Percentiles rank a stretch among this genome's conserved stretches.
These are phyloP conservation scores for Zosterops japonicus DNA, from an alignment of 2,113 vertebrate species.

Conservation along the genomic window DNA sequence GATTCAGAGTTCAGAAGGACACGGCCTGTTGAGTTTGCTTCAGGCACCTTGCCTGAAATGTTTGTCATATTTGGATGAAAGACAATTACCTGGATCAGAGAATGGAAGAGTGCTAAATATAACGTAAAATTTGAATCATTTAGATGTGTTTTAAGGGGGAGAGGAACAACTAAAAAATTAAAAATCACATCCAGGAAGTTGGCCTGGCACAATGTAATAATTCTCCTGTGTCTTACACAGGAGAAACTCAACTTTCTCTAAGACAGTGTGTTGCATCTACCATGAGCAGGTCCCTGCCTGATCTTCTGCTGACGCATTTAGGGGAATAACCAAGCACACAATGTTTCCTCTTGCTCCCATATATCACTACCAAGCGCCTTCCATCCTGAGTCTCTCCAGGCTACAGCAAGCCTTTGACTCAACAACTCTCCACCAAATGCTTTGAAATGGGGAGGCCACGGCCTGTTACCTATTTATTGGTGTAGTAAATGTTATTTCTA, in stretches of 20 bases:
- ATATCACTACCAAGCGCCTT: rapidly evolving
- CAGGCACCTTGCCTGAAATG: neutral
- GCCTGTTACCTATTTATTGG: rapidly evolving
- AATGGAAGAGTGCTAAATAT: neutral
- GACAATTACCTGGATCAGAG: neutral
- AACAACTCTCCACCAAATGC: neutral
- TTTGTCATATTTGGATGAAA: neutral
- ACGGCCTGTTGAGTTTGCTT: neutral
- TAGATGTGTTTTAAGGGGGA: neutral
- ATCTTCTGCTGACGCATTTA: neutral
- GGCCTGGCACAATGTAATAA: neutral
- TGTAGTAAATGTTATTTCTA: neutral
- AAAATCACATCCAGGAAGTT: neutral
- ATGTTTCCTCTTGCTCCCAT: neutral
- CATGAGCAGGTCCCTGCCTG: neutral
- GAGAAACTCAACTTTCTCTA: neutral
- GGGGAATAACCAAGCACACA: rapidly evolving
- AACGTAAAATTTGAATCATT: neutral
- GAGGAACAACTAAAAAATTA: neutral
- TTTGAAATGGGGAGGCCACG: neutral
- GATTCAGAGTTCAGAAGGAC: neutral
- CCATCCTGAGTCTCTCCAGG: rapidly evolving
- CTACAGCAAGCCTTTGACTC: neutral
- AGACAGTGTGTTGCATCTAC: neutral
- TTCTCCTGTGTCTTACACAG: neutral